Evolutionary conservation across 2,113 vertebrate species (phyloP).

Genomic region (Rhinichthys klamathensis): DNA sequence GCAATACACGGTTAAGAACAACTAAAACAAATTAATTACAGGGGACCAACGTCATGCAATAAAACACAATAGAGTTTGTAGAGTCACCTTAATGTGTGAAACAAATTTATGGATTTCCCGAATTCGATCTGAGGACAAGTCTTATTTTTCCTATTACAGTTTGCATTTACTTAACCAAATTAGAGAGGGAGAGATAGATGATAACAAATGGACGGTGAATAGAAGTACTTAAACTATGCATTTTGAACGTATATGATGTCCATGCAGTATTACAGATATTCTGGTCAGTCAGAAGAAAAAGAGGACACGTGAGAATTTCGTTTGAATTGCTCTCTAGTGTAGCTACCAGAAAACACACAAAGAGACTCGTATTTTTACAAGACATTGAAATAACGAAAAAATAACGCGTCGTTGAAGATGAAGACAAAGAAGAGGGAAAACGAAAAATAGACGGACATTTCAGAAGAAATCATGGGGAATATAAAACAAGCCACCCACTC

Average conservation of each 20-base stretch:
- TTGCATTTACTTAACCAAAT: constrained; percentile 22
- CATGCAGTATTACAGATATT: constrained; percentile 58
- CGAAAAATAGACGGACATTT: not conserved
- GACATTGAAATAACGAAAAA: not conserved
- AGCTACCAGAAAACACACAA: constrained; percentile 11
- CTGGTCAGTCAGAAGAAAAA: constrained; percentile 28
- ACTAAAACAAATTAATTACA: not conserved
- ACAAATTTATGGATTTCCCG: not conserved
- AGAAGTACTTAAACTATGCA: constrained; percentile 78
- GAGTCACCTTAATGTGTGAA: not conserved
- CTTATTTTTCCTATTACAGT: not conserved
- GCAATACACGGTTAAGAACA: not conserved
- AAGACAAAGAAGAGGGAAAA: not conserved
- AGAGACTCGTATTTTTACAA: constrained; percentile 23
- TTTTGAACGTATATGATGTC: constrained; percentile 76
- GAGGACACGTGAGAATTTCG: not conserved
- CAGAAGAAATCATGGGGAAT: not conserved
- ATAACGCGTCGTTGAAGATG: not conserved
- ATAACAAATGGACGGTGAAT: constrained; percentile 26
- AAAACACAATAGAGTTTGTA: not conserved
- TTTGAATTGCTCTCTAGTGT: not conserved
- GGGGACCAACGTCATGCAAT: not conserved
- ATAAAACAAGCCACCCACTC: not conserved
- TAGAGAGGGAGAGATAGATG: not conserved
- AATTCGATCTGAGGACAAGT: not conserved